These are phyloP conservation scores for Andrena dorsata DNA, from an alignment of 2,888 invertebrate species.

Conservation along the genomic window DNA sequence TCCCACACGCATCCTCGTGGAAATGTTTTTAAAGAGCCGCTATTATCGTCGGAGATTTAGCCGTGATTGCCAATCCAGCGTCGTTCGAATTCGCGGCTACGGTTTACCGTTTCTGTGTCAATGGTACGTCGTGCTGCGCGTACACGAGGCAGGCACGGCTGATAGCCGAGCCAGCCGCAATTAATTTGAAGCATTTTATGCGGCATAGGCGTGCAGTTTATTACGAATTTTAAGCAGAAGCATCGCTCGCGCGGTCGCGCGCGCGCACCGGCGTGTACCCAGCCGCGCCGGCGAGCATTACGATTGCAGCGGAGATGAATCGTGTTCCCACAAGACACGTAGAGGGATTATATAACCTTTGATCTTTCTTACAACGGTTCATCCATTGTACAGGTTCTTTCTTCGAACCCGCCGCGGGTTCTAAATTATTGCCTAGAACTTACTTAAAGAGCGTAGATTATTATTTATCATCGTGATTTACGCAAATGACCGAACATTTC, in stretches of 20 bases:
- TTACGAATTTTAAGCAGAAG: slow-evolving; percentile 72
- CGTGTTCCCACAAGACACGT: slow-evolving; percentile 76
- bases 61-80: neutral
- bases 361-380: slow-evolving; percentile 76
- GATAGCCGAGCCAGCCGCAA: slow-evolving; percentile 56
- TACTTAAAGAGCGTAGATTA: slow-evolving; percentile 75
- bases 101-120: slow-evolving; percentile 49
- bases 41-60: neutral
- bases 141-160: neutral
- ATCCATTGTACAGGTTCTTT: slow-evolving; percentile 75
- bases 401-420: slow-evolving; percentile 69
- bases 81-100: slow-evolving; percentile 9
- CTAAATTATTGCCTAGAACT: slow-evolving; percentile 76
- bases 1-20: no score
- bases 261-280: slow-evolving; percentile 34
- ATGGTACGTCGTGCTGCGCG: slow-evolving; percentile 6
- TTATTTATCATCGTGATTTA: slow-evolving; percentile 76
- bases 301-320: slow-evolving; percentile 74
- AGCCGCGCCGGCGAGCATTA: slow-evolving; percentile 64
- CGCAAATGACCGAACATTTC: slow-evolving; percentile 76
- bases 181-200: slow-evolving; percentile 67
- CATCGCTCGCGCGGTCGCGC: slow-evolving; percentile 50
- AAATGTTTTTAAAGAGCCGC: neutral
- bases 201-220: slow-evolving; percentile 67
- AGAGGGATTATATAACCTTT: slow-evolving; percentile 76